Conservation (phyloP, 2,888 invertebrate genomes). For the Noctua comes region DNA sequence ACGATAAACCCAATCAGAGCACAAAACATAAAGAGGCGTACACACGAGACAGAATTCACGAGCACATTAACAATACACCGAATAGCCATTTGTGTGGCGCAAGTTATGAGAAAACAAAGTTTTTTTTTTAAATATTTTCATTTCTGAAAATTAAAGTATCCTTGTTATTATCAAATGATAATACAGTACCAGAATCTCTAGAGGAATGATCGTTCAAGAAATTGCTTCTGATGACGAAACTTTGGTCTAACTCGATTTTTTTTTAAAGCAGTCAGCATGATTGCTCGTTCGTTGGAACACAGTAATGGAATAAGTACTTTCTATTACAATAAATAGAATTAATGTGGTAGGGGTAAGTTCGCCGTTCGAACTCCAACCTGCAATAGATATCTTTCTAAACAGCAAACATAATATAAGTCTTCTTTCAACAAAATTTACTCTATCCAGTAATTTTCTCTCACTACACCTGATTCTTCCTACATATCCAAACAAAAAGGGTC, state of each 20-base stretch:
- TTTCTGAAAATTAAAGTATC: not conserved
- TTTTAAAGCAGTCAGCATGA: not conserved
- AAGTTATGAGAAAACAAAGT: constrained; percentile 53
- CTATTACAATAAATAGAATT: not conserved
- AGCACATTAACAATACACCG: constrained; percentile 82
- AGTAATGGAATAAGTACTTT: not conserved
- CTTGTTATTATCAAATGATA: not conserved
- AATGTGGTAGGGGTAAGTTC: not conserved
- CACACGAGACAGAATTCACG: constrained; percentile 78
- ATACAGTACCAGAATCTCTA: not conserved
- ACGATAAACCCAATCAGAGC: constrained; percentile 86
- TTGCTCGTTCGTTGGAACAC: not conserved
- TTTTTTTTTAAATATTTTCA: not conserved
- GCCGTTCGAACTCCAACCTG: too few relatives aligned
- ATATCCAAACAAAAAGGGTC: constrained; percentile 26
- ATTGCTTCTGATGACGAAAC: not conserved
- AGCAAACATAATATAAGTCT: not conserved
- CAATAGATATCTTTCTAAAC: not conserved
- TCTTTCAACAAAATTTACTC: not conserved
- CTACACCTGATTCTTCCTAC: not conserved
- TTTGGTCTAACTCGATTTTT: not conserved
- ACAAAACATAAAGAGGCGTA: constrained; percentile 85
- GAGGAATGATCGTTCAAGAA: not conserved
- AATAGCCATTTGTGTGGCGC: constrained; percentile 66
- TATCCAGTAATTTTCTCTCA: not conserved